Evolutionary conservation across 1,140 invertebrate genomes (phyloP).

Genomic region (Andrena cerasifolii): DNA sequence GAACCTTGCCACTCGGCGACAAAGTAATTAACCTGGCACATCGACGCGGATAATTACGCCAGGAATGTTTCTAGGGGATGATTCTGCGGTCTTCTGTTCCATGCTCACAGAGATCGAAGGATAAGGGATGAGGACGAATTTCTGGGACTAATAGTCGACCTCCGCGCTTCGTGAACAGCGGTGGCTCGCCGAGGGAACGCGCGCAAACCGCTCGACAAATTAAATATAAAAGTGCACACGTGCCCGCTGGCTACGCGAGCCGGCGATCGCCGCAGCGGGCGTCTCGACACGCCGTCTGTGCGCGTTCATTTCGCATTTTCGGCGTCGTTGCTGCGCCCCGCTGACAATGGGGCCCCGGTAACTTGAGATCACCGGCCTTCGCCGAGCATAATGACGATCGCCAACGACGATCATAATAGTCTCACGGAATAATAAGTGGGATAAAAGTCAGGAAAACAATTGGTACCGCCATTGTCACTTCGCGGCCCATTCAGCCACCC

Average conservation of each 20-base stretch:
- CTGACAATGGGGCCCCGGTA: slow-evolving; percentile 57
- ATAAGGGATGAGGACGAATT: background rate
- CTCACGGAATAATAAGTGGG: slow-evolving; percentile 66
- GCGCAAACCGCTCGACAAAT: slow-evolving; percentile 5
- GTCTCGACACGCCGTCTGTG: slow-evolving; percentile 39
- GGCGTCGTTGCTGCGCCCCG: slow-evolving; percentile 31
- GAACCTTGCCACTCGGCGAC: too few species aligned
- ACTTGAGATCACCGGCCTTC: slow-evolving; percentile 69
- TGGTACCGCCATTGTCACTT: slow-evolving; percentile 60
- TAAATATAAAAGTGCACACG: slow-evolving; percentile 34
- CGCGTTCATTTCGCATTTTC: slow-evolving; percentile 59
- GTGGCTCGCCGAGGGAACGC: background rate
- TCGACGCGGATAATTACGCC: too few species aligned
- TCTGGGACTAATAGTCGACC: background rate
- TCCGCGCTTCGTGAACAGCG: background rate
- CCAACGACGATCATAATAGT: slow-evolving; percentile 70
- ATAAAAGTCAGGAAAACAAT: slow-evolving; percentile 75
- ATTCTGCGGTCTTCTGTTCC: too few species aligned
- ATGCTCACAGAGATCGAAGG: too few species aligned
- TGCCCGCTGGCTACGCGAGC: slow-evolving; percentile 32
- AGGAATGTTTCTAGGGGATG: too few species aligned
- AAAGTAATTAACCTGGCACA: too few species aligned
- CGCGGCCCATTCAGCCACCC: slow-evolving; percentile 56
- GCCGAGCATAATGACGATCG: slow-evolving; percentile 72
- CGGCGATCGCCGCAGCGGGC: slow-evolving; percentile 42